Percentiles rank a stretch among this genome's conserved stretches.
These are phyloP conservation scores for Psephotus haematonotus DNA, from an alignment of 2,113 vertebrate genomes.

Conservation along the genomic window DNA sequence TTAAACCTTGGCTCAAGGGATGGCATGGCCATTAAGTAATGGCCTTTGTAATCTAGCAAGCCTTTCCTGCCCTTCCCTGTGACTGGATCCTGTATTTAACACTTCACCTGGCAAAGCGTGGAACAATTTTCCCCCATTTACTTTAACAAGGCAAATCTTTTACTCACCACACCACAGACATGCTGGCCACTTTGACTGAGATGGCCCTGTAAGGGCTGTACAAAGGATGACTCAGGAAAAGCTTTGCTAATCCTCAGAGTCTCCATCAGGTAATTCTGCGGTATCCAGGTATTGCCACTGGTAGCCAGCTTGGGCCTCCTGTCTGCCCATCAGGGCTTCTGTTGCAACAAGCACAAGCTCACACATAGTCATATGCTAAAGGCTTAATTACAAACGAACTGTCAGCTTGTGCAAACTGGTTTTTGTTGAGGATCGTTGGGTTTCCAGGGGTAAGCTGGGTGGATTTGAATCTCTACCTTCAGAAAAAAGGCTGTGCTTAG, in stretches of 20 bases:
- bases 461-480: constrained; percentile 4
- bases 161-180: not conserved
- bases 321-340: not conserved
- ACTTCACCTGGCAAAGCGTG: not conserved
- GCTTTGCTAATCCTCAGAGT: not conserved
- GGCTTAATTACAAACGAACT: constrained; percentile 11
- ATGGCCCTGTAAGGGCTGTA: not conserved
- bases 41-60: constrained; percentile 50
- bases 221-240: constrained; percentile 23
- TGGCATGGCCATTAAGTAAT: constrained; percentile 23
- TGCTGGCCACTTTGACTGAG: not conserved
- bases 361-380: not conserved
- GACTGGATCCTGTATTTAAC: constrained; percentile 42
- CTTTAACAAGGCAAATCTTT: constrained; percentile 30
- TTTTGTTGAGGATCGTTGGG: not conserved
- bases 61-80: constrained; percentile 24
- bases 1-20: constrained; percentile 49
- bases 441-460: not conserved
- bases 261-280: not conserved
- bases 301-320: not conserved
- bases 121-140: constrained; percentile 35
- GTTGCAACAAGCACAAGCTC: not conserved
- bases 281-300: not conserved
- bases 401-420: constrained; percentile 7
- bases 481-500: constrained; percentile 14